Evolutionary conservation across 2,797 vertebrate species (phyloP).

Genomic region (Apodemus agrarius): DNA sequence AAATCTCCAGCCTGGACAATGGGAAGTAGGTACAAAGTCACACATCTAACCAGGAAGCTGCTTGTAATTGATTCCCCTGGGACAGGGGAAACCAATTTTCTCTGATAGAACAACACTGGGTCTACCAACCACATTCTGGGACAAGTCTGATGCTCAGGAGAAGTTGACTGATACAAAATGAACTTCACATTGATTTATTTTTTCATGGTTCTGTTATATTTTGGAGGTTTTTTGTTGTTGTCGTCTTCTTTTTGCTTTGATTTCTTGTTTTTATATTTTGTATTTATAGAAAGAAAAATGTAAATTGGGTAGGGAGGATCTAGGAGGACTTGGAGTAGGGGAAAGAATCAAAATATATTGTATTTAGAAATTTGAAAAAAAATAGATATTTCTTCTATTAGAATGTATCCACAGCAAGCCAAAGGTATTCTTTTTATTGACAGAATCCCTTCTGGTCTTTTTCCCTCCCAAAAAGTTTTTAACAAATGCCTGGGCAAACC

Average conservation of each 20-base stretch:
- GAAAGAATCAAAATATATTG: background rate
- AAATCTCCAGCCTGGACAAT: background rate
- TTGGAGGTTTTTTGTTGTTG: background rate
- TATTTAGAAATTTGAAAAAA: background rate
- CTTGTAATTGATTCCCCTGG: background rate
- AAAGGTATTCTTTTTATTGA: background rate
- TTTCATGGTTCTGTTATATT: background rate
- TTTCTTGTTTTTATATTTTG: background rate
- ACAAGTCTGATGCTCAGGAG: background rate
- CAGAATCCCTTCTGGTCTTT: background rate
- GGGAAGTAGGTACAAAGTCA: background rate
- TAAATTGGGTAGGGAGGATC: background rate
- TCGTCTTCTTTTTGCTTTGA: background rate
- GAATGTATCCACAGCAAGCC: background rate
- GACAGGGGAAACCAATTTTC: background rate
- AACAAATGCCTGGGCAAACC: background rate
- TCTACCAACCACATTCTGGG: background rate
- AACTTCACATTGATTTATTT: background rate
- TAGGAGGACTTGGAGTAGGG: background rate
- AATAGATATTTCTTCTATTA: background rate
- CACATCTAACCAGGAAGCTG: background rate
- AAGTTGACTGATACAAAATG: background rate
- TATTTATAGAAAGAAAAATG: background rate
- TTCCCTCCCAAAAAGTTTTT: background rate
- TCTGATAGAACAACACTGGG: background rate